Evolutionary conservation across 1,140 invertebrate genomes (phyloP), one percentile per base, ranked within the genome.

Genomic region (Drosophila erecta): DNA sequence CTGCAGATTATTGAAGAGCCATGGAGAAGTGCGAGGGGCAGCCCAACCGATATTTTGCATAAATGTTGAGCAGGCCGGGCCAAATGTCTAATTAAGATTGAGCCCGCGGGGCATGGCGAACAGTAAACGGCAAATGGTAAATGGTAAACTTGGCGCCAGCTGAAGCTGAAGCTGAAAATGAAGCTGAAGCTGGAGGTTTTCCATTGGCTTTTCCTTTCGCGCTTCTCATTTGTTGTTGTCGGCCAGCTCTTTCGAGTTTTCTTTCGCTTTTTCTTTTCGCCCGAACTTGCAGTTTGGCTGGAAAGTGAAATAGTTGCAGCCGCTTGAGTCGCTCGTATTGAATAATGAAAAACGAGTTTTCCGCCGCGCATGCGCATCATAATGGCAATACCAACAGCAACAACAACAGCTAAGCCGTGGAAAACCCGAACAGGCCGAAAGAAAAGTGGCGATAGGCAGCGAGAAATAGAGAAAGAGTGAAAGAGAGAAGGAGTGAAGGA

Each of bases 301-400:
- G 85, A 85, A 85, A 85, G 81, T 85, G 81, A 85, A 75, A 85
- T 89, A 86, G 79, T 50, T 50, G 83, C 60, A 24, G 80, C 61
- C 15, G 78, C 69, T 15, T 3, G 27, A 35, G 24, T 55, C 35
- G 76, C 78, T 56, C 53, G 81, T 86, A 89, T 87, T 87, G 84
- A 87, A 74, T 89, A 87, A 87, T 87, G 84, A 71, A 79, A 89
- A 89, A 89, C 84, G 69, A 89, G 84, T 89, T 89, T 89, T 89
- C 76, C 84, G 84, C 79, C 41, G 72, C 64, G 78, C 79, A 72
- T 71, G 74, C 74, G 83, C 84, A 81, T 62, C 81, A 86, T 49
- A 74, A 49, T 64, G 75, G 38, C 69, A 56, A 27, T 56, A 64
- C 8, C 51, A 53, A 22, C 59, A 58, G 6, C 67, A 30, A 30